These are phyloP conservation scores for Apeltes quadracus DNA, from an alignment of 2,113 vertebrate species.

Conservation along the genomic window DNA sequence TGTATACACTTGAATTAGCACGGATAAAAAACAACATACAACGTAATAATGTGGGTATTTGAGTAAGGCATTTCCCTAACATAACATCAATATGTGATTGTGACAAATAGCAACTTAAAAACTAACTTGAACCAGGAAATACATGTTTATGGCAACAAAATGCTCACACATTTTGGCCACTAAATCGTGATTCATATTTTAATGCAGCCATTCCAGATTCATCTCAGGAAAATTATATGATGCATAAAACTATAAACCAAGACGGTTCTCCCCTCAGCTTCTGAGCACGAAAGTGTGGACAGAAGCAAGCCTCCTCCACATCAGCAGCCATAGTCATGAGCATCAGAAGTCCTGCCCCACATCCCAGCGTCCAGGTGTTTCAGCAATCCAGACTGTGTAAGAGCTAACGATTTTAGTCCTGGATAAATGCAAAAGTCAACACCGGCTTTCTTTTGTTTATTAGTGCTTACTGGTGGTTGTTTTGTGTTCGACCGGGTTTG, in stretches of 20 bases:
- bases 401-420: not conserved
- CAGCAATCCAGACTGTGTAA: not conserved
- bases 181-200: not conserved
- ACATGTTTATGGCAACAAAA: not conserved
- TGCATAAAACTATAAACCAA: not conserved
- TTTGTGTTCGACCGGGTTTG: conserved; percentile 23
- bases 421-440: not conserved
- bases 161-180: not conserved
- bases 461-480: conserved; percentile 25
- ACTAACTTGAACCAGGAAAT: not conserved
- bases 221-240: no score
- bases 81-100: not conserved
- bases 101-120: not conserved
- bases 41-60: not conserved
- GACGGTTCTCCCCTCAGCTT: not conserved
- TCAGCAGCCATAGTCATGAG: not conserved
- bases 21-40: not conserved
- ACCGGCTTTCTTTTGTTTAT: no score
- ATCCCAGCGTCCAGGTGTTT: not conserved
- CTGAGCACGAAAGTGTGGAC: not conserved
- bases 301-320: not conserved
- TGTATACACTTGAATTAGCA: not conserved
- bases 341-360: not conserved
- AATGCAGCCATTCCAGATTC: not conserved
- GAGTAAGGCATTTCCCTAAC: not conserved